These are phyloP conservation scores for Chelonoidis abingdonii DNA, from an alignment of 2,113 vertebrate species.

Conservation along the genomic window DNA sequence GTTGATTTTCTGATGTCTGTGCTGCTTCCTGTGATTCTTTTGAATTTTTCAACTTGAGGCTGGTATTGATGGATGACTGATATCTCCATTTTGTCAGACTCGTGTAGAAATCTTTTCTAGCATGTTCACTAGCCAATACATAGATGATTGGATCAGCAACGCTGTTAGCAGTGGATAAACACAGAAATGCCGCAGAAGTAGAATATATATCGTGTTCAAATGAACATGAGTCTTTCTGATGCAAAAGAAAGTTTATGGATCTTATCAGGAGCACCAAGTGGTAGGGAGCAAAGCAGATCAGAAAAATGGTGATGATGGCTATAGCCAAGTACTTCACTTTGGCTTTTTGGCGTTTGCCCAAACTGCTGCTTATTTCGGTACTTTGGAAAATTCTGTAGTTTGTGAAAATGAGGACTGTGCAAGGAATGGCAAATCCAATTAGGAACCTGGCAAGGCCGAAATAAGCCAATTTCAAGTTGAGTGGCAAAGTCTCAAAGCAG, in stretches of 20 bases:
- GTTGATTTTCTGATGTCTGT: background rate
- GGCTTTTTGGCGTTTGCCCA: constrained; percentile 74
- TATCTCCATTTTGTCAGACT: constrained; percentile 49
- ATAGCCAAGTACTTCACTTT: constrained; percentile 78
- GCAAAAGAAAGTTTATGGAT: constrained; percentile 72
- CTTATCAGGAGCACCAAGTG: constrained; percentile 84
- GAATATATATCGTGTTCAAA: constrained; percentile 80
- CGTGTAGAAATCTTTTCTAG: constrained; percentile 78
- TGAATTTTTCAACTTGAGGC: constrained; percentile 2
- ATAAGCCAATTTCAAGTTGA: constrained; percentile 28
- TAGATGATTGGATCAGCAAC: constrained; percentile 90
- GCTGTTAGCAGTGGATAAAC: constrained; percentile 86
- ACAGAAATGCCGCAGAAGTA: constrained; percentile 76
- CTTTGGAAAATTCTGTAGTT: constrained; percentile 81
- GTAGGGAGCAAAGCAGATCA: constrained; percentile 90
- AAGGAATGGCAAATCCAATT: constrained; percentile 83
- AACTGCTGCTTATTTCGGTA: constrained; percentile 60
- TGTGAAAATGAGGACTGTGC: constrained; percentile 78
- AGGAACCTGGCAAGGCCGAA: constrained; percentile 81
- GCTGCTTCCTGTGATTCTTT: constrained; percentile 33
- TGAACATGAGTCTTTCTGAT: constrained; percentile 45
- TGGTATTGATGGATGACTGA: background rate
- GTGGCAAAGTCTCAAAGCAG: constrained; percentile 85
- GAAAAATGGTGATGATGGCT: constrained; percentile 85
- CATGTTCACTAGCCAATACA: constrained; percentile 81